phyloP scores from a whole-genome alignment of 1,140 invertebrate genomes.

The Temnothorax longispinosus region DNA sequence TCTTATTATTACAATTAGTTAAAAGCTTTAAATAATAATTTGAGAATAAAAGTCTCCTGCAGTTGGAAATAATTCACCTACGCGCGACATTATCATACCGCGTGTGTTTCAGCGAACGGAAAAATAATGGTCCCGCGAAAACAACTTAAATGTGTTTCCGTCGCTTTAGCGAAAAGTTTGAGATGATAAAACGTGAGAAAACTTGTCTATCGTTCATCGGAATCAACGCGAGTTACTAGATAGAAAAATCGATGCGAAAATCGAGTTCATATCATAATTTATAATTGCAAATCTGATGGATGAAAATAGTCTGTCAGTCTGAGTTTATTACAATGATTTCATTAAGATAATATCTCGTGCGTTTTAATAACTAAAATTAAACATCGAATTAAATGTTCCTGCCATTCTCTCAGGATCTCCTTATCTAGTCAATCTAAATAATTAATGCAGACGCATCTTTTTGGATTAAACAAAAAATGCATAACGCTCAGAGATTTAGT shows the following conservation, averaged over 20 bases:
- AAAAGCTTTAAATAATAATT: slow-evolving; percentile 36
- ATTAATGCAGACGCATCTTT: background rate
- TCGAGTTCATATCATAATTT: background rate
- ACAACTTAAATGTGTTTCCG: slow-evolving; percentile 14
- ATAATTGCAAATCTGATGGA: background rate
- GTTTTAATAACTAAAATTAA: slow-evolving; percentile 11
- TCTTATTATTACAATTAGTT: slow-evolving; percentile 10
- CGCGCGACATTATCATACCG: slow-evolving; percentile 20
- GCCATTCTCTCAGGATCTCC: background rate
- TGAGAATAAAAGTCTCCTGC: background rate
- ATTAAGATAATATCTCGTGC: slow-evolving; percentile 28
- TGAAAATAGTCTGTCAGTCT: background rate
- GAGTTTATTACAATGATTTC: slow-evolving; percentile 12
- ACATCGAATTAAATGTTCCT: background rate
- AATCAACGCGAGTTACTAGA: background rate
- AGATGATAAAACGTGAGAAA: slow-evolving; percentile 12
- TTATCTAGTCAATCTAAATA: background rate
- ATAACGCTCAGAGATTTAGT: background rate
- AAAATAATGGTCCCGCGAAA: slow-evolving; percentile 36
- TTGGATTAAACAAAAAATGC: background rate
- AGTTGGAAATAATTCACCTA: slow-evolving; percentile 14
- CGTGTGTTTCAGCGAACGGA: background rate
- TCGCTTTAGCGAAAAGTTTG: slow-evolving; percentile 18
- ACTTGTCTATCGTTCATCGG: background rate
- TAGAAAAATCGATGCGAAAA: background rate